A percentile compares a stretch with the other conserved stretches of the same genome.
Conservation (phyloP, 2,888 invertebrate genomes). For the Linyphia triangularis region DNA sequence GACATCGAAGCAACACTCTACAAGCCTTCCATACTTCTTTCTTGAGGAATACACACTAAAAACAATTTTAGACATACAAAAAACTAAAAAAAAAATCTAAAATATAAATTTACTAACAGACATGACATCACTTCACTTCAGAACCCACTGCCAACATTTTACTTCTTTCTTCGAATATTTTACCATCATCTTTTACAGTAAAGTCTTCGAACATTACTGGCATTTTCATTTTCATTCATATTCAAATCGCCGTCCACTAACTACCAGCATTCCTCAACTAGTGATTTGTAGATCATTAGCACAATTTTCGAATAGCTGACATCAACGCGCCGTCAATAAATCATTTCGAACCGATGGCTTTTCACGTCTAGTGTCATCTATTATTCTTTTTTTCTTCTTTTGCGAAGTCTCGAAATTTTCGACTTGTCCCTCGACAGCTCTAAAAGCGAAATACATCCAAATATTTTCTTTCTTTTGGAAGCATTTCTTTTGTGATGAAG, state of each 20-base stretch:
- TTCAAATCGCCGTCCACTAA: neutral
- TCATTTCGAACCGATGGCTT: neutral
- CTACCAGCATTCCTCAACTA: neutral
- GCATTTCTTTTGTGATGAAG: neutral
- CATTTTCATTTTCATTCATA: neutral
- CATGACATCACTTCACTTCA: too few species aligned
- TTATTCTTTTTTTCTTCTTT: neutral
- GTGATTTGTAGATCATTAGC: constrained; percentile 31
- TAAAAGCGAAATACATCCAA: neutral
- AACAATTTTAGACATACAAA: too few species aligned
- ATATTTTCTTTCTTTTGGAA: neutral
- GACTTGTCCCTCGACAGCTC: neutral
- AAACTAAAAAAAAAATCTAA: too few species aligned
- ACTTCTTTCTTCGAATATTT: neutral
- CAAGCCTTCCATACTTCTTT: too few species aligned
- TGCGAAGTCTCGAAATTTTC: neutral
- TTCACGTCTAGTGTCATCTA: neutral
- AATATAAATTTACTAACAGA: too few species aligned
- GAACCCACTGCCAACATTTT: too few species aligned
- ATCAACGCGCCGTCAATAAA: neutral
- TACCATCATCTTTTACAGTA: neutral
- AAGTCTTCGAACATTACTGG: neutral
- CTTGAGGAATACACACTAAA: too few species aligned
- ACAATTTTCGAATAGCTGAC: neutral
- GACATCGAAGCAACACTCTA: too few species aligned